Percentiles rank a stretch among this genome's conserved stretches.
Conservation (phyloP, 2,113 vertebrate genomes). For the Verasper variegatus region DNA sequence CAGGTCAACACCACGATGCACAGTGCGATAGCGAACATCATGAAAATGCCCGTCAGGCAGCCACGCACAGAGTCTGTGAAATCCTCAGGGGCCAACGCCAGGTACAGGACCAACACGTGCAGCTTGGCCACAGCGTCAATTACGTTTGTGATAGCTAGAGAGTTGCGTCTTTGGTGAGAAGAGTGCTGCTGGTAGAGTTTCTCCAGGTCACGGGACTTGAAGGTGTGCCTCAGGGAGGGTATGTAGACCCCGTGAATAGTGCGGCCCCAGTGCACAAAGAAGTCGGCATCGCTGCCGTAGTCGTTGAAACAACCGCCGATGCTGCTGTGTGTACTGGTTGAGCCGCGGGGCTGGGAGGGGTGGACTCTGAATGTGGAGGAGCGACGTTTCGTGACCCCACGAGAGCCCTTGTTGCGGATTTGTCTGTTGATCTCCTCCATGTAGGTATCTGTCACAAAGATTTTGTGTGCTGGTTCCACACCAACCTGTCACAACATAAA, state of each 20-base stretch:
- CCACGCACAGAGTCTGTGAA: conserved; percentile 57
- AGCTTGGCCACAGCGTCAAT: conserved; percentile 81
- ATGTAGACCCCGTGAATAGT: conserved; percentile 72
- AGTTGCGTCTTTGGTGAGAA: conserved; percentile 79
- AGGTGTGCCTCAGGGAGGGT: conserved; percentile 80
- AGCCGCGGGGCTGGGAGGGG: conserved; percentile 43
- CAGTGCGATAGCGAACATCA: conserved; percentile 66
- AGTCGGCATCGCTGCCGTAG: conserved; percentile 78
- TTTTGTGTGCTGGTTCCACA: conserved; percentile 77
- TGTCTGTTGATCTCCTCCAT: conserved; percentile 82
- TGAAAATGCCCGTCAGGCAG: conserved; percentile 75
- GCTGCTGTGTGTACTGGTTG: conserved; percentile 29
- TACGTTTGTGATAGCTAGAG: conserved; percentile 78
- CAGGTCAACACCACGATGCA: conserved; percentile 76
- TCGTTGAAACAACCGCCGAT: not conserved
- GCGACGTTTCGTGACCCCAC: conserved; percentile 73
- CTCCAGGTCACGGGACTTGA: conserved; percentile 81
- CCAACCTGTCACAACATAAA: conserved; percentile 57
- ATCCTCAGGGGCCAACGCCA: conserved; percentile 65
- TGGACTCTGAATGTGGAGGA: conserved; percentile 69
- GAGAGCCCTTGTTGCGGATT: conserved; percentile 77
- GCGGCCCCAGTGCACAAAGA: conserved; percentile 78
- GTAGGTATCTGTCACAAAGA: conserved; percentile 80
- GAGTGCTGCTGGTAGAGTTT: conserved; percentile 84
- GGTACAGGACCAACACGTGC: conserved; percentile 78